These are phyloP conservation scores for Phyllotis vaccarum DNA, from an alignment of 2,797 vertebrate species.

Conservation along the genomic window DNA sequence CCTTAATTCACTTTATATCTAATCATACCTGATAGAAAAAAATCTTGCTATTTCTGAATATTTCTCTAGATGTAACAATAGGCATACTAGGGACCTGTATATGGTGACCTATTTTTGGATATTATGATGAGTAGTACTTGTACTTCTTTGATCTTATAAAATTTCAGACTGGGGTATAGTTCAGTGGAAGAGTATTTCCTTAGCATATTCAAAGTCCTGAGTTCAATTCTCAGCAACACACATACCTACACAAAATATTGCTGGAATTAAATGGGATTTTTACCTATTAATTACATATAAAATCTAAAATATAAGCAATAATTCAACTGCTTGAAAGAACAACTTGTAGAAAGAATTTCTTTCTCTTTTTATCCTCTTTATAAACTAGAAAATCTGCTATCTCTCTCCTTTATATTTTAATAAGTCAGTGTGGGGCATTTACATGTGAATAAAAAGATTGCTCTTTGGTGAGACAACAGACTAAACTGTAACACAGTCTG, in stretches of 20 bases:
- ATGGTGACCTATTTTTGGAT: not conserved
- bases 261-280: not conserved
- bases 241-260: not conserved
- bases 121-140: not conserved
- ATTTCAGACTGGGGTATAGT: not conserved
- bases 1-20: not conserved
- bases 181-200: not conserved
- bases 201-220: not conserved
- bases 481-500: not conserved
- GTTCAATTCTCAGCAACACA: not conserved
- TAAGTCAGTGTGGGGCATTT: not conserved
- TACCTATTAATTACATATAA: not conserved
- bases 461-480: not conserved
- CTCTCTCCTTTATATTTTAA: not conserved
- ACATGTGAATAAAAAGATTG: not conserved
- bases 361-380: not conserved
- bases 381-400: conserved; percentile 4
- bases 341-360: not conserved
- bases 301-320: not conserved
- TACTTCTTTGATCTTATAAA: not conserved
- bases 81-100: not conserved
- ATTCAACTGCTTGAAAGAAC: conserved; percentile 24
- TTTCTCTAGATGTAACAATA: not conserved
- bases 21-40: not conserved
- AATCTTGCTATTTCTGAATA: not conserved